Evolutionary conservation across 2,888 invertebrate genomes (phyloP).

Genomic region (Andrena praecox): DNA sequence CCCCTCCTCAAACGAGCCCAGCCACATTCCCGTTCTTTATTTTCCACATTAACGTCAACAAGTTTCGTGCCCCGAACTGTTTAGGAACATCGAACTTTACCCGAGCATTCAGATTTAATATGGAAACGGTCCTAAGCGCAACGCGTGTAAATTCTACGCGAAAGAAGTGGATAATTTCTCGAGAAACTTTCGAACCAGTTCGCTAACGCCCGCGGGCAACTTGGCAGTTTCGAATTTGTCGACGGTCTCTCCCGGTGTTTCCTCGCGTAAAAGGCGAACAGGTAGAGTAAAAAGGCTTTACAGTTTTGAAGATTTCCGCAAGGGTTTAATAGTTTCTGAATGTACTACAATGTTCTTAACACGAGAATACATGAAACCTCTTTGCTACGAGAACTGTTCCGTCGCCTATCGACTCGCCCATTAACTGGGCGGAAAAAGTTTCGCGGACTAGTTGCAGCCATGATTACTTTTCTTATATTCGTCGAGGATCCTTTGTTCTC

Average conservation of each 20-base stretch:
- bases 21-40: not conserved
- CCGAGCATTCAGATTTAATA: not conserved
- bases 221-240: conserved; percentile 15
- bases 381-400: not conserved
- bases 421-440: conserved; percentile 18
- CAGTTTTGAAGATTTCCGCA: not conserved
- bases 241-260: conserved; percentile 20
- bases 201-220: not conserved
- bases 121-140: not conserved
- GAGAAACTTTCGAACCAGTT: conserved; percentile 39
- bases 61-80: not conserved
- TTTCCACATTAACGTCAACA: not conserved
- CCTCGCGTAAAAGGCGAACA: conserved; percentile 13
- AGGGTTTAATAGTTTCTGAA: not conserved
- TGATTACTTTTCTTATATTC: conserved; percentile 58
- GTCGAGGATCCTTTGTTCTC: conserved; percentile 51
- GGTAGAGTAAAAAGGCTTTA: conserved; percentile 9
- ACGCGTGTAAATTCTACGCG: not conserved
- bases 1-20: conserved; percentile 9
- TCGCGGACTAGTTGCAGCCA: conserved; percentile 13
- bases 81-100: not conserved
- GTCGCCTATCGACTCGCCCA: conserved; percentile 25
- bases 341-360: too few relatives aligned
- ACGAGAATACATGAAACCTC: too few relatives aligned
- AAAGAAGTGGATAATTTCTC: not conserved